These are phyloP conservation scores for Zootermopsis nevadensis DNA, from an alignment of 2,888 invertebrate species.

Conservation along the genomic window DNA sequence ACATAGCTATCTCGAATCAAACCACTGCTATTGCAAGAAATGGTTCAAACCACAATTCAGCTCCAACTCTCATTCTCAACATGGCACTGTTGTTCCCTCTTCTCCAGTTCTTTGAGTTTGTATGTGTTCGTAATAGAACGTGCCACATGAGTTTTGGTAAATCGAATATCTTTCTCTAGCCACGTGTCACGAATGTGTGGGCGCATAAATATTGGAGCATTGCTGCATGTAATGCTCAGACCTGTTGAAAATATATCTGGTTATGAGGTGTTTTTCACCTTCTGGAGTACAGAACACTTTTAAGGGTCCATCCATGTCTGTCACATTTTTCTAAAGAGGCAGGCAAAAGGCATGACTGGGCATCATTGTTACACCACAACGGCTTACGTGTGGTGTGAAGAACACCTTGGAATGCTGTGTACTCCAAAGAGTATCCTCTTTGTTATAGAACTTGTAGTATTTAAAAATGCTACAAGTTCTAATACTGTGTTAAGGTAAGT, in stretches of 20 bases:
- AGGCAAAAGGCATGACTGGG: no score
- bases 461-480: no score
- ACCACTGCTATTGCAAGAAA: not conserved
- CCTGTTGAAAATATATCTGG: conserved; percentile 53
- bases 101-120: conserved; percentile 56
- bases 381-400: no score
- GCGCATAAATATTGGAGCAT: conserved; percentile 56
- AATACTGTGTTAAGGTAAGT: no score
- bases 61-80: not conserved
- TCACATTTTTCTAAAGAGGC: no score
- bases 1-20: not conserved
- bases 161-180: conserved; percentile 52
- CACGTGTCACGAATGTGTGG: conserved; percentile 55
- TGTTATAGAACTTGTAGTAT: no score
- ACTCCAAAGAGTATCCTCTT: no score
- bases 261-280: no score
- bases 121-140: conserved; percentile 57
- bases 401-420: no score
- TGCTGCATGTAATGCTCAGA: conserved; percentile 57
- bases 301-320: no score
- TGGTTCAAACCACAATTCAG: not conserved
- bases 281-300: no score
- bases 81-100: conserved; percentile 25
- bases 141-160: conserved; percentile 57
- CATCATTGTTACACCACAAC: no score